Percentiles rank a stretch among this genome's conserved stretches.
Conservation (phyloP, 2,797 vertebrate species). For the Dallia pectoralis region DNA sequence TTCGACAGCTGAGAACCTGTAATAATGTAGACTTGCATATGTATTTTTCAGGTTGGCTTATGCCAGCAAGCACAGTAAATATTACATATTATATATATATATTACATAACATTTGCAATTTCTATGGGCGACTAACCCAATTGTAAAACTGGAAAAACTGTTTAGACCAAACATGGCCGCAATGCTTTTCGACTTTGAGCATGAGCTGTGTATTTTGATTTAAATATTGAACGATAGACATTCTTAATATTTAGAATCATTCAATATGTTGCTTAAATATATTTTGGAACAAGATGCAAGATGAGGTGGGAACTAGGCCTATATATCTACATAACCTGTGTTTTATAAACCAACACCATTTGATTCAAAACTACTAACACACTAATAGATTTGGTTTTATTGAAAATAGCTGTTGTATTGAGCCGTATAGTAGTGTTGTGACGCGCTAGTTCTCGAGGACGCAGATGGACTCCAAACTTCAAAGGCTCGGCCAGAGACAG, state of each 20-base stretch:
- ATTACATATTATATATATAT: too few relatives aligned
- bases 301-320: slow-evolving; percentile 17
- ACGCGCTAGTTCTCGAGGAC: slow-evolving; percentile 78
- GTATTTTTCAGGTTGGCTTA: slow-evolving; percentile 30
- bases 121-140: too few relatives aligned
- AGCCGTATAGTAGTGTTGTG: slow-evolving; percentile 71
- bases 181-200: background rate
- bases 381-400: slow-evolving; percentile 21
- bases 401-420: slow-evolving; percentile 35
- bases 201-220: background rate
- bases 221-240: too few relatives aligned
- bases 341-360: slow-evolving; percentile 15
- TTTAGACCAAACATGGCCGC: too few relatives aligned
- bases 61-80: background rate
- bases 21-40: slow-evolving; percentile 52
- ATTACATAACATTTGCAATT: too few relatives aligned
- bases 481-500: slow-evolving; percentile 89
- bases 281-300: slow-evolving; percentile 32
- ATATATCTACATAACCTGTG: background rate
- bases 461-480: slow-evolving; percentile 91
- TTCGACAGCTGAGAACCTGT: slow-evolving; percentile 67
- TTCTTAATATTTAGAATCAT: too few relatives aligned
- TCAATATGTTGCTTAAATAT: background rate
- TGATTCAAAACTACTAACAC: slow-evolving; percentile 13
- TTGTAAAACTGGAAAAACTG: too few relatives aligned